These are phyloP conservation scores for Astreopora myriophthalma DNA, from an alignment of 64 coral and sea anemone genomes.

Conservation along the genomic window DNA sequence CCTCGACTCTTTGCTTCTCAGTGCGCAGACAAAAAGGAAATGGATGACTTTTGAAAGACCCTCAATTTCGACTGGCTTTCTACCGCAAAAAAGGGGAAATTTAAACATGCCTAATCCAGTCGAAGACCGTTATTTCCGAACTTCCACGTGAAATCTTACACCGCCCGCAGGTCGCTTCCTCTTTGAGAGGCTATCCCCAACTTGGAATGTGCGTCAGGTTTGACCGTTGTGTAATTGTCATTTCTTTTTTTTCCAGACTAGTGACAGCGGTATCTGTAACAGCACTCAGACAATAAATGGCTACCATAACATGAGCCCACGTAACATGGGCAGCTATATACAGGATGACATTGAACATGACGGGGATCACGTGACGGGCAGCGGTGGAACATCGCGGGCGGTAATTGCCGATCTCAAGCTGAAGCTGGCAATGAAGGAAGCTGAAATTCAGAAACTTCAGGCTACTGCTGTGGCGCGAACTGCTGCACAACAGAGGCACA, in stretches of 20 bases:
- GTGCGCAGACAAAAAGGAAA: too few relatives aligned
- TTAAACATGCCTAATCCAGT: too few relatives aligned
- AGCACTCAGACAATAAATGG: slow-evolving; percentile 86
- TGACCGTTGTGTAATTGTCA: not conserved
- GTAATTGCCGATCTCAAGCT: slow-evolving; percentile 91
- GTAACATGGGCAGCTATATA: slow-evolving; percentile 77
- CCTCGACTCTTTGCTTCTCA: too few relatives aligned
- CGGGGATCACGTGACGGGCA: slow-evolving; percentile 69
- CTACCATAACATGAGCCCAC: slow-evolving; percentile 71
- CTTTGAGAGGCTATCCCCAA: not conserved
- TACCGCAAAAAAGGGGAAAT: too few relatives aligned
- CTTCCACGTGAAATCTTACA: too few relatives aligned
- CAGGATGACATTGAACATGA: slow-evolving; percentile 74
- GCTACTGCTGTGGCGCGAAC: slow-evolving; percentile 85
- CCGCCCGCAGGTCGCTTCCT: not conserved
- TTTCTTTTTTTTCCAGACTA: slow-evolving; percentile 50
- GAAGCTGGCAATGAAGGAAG: slow-evolving; percentile 91
- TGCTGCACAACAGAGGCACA: slow-evolving; percentile 91
- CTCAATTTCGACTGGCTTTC: too few relatives aligned
- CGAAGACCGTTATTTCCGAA: too few relatives aligned
- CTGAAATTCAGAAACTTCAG: slow-evolving; percentile 93
- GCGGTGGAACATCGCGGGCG: slow-evolving; percentile 77
- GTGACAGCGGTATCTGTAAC: slow-evolving; percentile 89
- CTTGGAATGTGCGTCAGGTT: not conserved
- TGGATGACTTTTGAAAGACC: too few relatives aligned